These are phyloP conservation scores for Auanema sp. DNA, from an alignment of 2,888 invertebrate genomes.

Conservation along the genomic window DNA sequence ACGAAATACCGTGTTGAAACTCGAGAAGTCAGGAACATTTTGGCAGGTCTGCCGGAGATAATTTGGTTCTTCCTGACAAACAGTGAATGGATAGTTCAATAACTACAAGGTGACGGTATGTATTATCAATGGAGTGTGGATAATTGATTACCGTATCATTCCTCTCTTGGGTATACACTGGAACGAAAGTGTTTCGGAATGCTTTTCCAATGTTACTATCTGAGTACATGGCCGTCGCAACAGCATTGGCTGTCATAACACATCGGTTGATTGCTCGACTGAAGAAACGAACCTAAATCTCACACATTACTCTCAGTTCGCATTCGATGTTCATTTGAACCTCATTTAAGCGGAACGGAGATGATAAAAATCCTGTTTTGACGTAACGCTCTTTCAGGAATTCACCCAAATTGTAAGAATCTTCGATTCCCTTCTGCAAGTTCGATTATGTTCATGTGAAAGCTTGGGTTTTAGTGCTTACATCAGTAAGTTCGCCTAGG, in stretches of 20 bases:
- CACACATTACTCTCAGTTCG: neutral
- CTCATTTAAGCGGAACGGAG: neutral
- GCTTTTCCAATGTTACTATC: neutral
- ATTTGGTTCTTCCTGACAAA: too few species aligned
- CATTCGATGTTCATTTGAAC: neutral
- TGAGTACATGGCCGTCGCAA: neutral
- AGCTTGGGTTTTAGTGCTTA: neutral
- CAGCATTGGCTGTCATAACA: neutral
- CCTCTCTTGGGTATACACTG: neutral
- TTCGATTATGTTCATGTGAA: neutral
- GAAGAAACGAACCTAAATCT: neutral
- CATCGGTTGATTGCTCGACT: conserved; percentile 1
- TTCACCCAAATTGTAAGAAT: neutral
- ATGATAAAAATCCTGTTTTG: neutral
- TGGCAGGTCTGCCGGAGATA: too few species aligned
- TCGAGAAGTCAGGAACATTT: too few species aligned
- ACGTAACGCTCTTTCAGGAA: conserved; percentile 1
- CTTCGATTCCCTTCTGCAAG: neutral
- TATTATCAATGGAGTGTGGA: too few species aligned
- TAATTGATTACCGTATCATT: neutral
- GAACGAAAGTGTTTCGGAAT: neutral
- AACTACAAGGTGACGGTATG: too few species aligned
- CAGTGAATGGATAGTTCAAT: too few species aligned
- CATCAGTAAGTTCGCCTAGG: conserved; percentile 1
- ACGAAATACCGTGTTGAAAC: neutral